These are phyloP conservation scores for Drosophila neocordata DNA, from an alignment of 1,140 invertebrate genomes.

Conservation along the genomic window DNA sequence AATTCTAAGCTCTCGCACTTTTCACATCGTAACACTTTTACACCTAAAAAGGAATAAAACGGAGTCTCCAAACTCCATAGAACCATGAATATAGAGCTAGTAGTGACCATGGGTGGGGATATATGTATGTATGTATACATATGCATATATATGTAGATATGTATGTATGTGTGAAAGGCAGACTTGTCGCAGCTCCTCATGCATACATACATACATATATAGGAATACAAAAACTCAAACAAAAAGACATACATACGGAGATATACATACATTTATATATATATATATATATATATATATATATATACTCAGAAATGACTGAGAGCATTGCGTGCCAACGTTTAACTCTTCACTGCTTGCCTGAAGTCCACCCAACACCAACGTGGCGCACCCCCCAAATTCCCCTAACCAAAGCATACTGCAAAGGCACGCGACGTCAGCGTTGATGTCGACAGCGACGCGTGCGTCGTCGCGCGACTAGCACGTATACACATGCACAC, in stretches of 20 bases:
- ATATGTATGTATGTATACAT: neutral
- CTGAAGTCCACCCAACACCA: constrained; percentile 33
- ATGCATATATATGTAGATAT: neutral
- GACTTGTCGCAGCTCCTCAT: constrained; percentile 54
- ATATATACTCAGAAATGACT: constrained; percentile 9
- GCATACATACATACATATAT: constrained; percentile 23
- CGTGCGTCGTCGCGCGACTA: constrained; percentile 60
- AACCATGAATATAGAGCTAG: constrained; percentile 25
- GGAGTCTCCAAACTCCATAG: constrained; percentile 16
- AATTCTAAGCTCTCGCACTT: constrained; percentile 71
- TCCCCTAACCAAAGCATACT: constrained; percentile 39
- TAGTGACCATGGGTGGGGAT: neutral
- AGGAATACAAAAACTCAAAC: constrained; percentile 13
- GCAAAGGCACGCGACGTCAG: constrained; percentile 72
- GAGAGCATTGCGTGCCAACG: constrained; percentile 41
- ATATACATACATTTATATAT: constrained; percentile 12
- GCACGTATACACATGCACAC: constrained; percentile 41
- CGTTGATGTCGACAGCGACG: constrained; percentile 61
- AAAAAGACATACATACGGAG: constrained; percentile 10
- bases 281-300: constrained; percentile 11
- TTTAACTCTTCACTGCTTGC: constrained; percentile 50
- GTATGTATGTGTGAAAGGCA: constrained; percentile 22
- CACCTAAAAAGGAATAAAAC: constrained; percentile 57
- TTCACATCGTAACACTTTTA: constrained; percentile 78
- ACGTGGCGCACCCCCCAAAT: constrained; percentile 9